A percentile compares a stretch with the other conserved stretches of the same genome.
Evolutionary conservation across 2,113 vertebrate genomes (phyloP).

Genomic region (Erythrolamprus reginae): DNA sequence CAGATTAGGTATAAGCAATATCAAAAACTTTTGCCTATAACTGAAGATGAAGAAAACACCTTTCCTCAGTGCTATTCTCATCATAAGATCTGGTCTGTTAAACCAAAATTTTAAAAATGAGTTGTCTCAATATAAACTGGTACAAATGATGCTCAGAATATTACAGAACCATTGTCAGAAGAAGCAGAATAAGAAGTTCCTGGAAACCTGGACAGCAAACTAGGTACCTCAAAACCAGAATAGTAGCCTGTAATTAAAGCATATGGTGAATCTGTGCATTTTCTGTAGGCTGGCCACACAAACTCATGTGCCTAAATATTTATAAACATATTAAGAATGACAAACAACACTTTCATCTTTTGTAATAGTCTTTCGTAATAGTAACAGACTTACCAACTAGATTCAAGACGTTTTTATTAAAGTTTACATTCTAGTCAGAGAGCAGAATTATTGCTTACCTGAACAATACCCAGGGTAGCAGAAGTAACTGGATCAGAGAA

Average conservation of each 20-base stretch:
- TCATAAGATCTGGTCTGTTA: no score
- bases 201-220: background rate
- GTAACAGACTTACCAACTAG: background rate
- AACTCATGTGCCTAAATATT: background rate
- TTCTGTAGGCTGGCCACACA: background rate
- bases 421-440: background rate
- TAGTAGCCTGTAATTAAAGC: background rate
- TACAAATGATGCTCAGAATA: background rate
- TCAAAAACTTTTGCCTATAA: background rate
- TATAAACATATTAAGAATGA: background rate
- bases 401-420: background rate
- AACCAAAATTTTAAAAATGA: background rate
- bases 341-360: background rate
- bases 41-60: background rate
- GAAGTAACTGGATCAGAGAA: constrained; percentile 98
- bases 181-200: background rate
- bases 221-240: background rate
- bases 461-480: constrained; percentile 94
- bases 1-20: background rate
- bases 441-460: constrained; percentile 59
- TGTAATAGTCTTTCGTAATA: background rate
- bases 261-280: background rate
- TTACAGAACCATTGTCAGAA: background rate
- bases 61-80: background rate
- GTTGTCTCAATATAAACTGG: background rate